Conservation (phyloP, 2,888 invertebrate species). For the Idaea aversata region DNA sequence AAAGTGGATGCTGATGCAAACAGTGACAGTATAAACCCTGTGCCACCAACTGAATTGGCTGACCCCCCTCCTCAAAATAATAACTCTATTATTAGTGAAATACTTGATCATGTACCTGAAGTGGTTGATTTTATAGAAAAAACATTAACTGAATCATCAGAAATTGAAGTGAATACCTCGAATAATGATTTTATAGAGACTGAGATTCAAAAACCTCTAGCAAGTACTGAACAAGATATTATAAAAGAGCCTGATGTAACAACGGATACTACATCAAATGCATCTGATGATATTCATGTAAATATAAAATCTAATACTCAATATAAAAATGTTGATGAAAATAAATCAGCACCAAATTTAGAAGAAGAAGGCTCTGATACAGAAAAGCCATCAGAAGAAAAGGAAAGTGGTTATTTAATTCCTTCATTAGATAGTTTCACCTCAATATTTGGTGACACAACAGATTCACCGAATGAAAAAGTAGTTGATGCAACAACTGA, state of each 20-base stretch:
- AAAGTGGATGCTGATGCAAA: not conserved
- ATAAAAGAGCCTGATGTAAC: not conserved
- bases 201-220: not conserved
- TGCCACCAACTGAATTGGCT: not conserved
- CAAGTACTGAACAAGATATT: not conserved
- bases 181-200: not conserved
- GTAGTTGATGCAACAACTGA: not conserved
- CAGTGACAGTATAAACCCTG: not conserved
- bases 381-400: conserved; percentile 8
- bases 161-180: not conserved
- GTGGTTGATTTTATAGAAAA: conserved; percentile 9
- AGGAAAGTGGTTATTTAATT: not conserved
- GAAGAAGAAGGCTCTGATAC: not conserved
- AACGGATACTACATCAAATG: not conserved
- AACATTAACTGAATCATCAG: conserved; percentile 5
- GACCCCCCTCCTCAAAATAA: conserved; percentile 2
- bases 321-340: conserved; percentile 9
- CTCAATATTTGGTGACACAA: not conserved
- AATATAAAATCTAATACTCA: conserved; percentile 6
- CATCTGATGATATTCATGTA: not conserved
- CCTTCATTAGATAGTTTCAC: not conserved
- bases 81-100: conserved; percentile 11
- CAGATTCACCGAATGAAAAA: not conserved
- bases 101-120: conserved; percentile 4
- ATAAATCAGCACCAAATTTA: not conserved